phyloP scores from a whole-genome alignment of 1,140 invertebrate genomes.

The Wasmannia auropunctata region DNA sequence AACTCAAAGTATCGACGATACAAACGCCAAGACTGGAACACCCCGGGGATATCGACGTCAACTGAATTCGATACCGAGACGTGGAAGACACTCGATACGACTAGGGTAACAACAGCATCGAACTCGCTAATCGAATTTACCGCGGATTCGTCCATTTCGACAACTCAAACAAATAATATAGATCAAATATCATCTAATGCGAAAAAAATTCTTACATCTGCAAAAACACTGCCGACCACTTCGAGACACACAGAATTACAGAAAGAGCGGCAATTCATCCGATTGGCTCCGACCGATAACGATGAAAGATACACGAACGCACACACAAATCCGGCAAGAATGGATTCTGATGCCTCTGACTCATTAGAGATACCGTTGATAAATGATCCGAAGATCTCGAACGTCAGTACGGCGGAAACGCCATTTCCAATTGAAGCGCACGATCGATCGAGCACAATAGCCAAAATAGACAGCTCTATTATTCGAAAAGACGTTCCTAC shows the following conservation, averaged over 20 bases:
- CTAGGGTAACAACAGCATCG: neutral
- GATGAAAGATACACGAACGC: neutral
- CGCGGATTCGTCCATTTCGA: neutral
- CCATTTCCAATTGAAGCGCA: neutral
- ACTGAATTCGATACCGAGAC: neutral
- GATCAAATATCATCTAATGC: neutral
- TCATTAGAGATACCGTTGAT: neutral
- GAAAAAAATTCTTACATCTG: neutral
- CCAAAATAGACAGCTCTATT: neutral
- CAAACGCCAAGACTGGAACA: constrained; percentile 8
- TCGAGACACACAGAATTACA: neutral
- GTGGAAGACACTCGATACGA: neutral
- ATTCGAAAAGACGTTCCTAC: neutral
- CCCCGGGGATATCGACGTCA: neutral
- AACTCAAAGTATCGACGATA: constrained; percentile 30
- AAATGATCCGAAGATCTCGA: neutral
- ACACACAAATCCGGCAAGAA: neutral
- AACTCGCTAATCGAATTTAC: constrained; percentile 9
- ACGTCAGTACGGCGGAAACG: neutral
- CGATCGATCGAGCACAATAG: neutral
- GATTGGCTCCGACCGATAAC: neutral
- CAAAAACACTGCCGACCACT: neutral
- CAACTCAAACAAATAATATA: neutral
- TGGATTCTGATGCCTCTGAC: neutral
- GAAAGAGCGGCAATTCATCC: neutral